A percentile compares a stretch with the other conserved stretches of the same genome.
Evolutionary conservation across 53 echinoderm and acorn worm species (phyloP).

Genomic region (Paracentrotus lividus): DNA sequence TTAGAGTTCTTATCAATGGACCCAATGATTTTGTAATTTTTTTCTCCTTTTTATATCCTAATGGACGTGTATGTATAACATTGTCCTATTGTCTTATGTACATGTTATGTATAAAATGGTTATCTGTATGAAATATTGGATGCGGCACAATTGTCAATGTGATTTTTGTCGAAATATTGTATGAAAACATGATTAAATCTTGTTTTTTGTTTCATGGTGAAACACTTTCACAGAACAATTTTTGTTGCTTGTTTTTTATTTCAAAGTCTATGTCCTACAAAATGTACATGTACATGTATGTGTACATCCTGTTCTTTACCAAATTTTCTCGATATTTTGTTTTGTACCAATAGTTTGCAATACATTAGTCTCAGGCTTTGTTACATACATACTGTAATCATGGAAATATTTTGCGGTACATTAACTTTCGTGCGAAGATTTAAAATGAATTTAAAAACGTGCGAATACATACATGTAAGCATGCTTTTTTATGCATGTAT

Average conservation of each 20-base stretch:
- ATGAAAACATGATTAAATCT: conserved; percentile 52
- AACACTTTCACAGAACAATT: conserved; percentile 57
- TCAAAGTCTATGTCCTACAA: not conserved
- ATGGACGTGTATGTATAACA: conserved; percentile 28
- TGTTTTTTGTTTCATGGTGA: conserved; percentile 57
- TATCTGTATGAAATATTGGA: conserved; percentile 4
- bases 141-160: conserved; percentile 33
- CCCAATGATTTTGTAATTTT: not conserved
- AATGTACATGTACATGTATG: not conserved
- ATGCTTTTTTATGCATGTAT: too few relatives aligned
- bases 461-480: too few relatives aligned
- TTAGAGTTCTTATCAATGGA: not conserved
- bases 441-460: too few relatives aligned
- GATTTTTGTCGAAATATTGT: conserved; percentile 29
- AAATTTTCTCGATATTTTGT: not conserved
- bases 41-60: conserved; percentile 9
- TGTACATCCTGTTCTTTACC: not conserved
- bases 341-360: not conserved
- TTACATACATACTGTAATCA: too few relatives aligned
- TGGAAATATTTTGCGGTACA: too few relatives aligned
- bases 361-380: not conserved
- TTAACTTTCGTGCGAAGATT: too few relatives aligned
- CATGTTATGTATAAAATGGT: conserved; percentile 27
- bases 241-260: not conserved
- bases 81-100: not conserved